Evolutionary conservation across 2,797 vertebrate species (phyloP).

Genomic region (Pseudocheirus occidentalis): DNA sequence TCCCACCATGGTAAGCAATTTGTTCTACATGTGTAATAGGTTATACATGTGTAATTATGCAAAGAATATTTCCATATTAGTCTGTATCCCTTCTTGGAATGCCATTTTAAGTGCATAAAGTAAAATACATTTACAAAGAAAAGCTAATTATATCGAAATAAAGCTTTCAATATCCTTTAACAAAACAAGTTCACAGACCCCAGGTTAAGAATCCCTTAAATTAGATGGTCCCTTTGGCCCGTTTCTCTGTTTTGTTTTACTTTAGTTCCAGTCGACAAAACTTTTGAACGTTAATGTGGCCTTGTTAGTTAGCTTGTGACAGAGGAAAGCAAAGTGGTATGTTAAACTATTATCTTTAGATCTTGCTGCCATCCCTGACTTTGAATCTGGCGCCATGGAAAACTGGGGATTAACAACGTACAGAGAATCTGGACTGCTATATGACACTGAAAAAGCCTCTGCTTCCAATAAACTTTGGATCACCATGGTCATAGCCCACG

Average conservation of each 20-base stretch:
- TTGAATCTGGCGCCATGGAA: slow-evolving; percentile 95
- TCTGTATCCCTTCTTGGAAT: background rate
- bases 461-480: slow-evolving; percentile 89
- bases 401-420: slow-evolving; percentile 97
- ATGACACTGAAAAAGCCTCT: slow-evolving; percentile 89
- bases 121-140: background rate
- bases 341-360: slow-evolving; percentile 82
- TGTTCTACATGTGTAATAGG: background rate
- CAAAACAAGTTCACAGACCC: background rate
- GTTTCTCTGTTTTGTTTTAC: background rate
- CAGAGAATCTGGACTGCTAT: slow-evolving; percentile 89
- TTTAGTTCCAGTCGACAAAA: background rate
- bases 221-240: background rate
- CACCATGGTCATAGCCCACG: slow-evolving; percentile 91
- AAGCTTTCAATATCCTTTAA: background rate
- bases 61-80: background rate
- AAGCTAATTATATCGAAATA: background rate
- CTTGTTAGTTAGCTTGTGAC: background rate
- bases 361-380: slow-evolving; percentile 94
- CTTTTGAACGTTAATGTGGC: background rate
- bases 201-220: background rate
- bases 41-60: background rate
- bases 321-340: background rate
- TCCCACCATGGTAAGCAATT: background rate
- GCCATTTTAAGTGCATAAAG: background rate